These are phyloP conservation scores for Oreochromis tanganicae DNA, from an alignment of 2,113 vertebrate genomes.

Conservation along the genomic window DNA sequence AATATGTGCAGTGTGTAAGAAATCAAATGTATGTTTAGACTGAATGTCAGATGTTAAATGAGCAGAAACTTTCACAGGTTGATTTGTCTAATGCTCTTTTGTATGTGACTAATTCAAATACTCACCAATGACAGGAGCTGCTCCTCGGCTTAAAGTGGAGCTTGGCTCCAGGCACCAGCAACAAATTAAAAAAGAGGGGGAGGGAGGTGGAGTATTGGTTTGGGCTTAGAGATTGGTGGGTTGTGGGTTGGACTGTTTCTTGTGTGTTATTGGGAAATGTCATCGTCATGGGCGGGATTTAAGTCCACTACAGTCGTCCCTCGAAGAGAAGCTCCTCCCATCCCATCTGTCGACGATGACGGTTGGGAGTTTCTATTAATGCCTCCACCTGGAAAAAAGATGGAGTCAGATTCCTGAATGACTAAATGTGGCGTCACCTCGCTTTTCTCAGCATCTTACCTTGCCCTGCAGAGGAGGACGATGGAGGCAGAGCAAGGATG, in stretches of 20 bases:
- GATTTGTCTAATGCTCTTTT: background rate
- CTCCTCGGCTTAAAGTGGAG: constrained; percentile 45
- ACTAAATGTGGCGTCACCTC: no score
- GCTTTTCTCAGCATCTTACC: background rate
- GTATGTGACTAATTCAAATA: background rate
- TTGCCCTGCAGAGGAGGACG: constrained; percentile 55
- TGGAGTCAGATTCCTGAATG: background rate
- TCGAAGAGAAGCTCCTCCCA: constrained; percentile 56
- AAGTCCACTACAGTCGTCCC: constrained; percentile 76
- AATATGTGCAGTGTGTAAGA: rapidly evolving
- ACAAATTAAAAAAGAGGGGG: constrained; percentile 5
- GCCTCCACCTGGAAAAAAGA: constrained; percentile 19
- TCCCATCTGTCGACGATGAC: constrained; percentile 39
- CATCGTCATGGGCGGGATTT: constrained; percentile 67
- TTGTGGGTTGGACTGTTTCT: constrained; percentile 22
- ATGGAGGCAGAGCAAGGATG: constrained; percentile 39
- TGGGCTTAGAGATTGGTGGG: background rate
- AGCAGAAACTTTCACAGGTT: background rate
- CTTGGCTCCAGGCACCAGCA: constrained; percentile 53
- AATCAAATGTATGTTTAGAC: background rate
- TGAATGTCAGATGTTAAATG: background rate
- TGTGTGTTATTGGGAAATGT: constrained; percentile 76
- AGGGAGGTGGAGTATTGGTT: constrained; percentile 21
- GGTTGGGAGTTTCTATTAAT: constrained; percentile 35
- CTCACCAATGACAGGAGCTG: constrained; percentile 65